Conservation (phyloP, 2,797 vertebrate genomes). For the Pelobates cultripes region DNA sequence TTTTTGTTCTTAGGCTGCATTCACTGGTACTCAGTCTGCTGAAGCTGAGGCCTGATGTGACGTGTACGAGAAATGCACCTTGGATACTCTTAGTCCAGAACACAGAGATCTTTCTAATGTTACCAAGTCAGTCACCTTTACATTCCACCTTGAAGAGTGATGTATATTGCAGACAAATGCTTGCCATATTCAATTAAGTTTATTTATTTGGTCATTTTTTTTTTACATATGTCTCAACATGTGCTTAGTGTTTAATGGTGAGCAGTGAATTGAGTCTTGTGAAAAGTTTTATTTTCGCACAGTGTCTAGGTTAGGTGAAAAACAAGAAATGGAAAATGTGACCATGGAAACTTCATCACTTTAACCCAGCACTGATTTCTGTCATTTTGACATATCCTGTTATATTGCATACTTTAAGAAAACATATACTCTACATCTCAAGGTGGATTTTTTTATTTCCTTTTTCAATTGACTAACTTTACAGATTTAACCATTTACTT, state of each 20-base stretch:
- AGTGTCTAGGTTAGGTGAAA: conserved; percentile 4
- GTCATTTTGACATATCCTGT: conserved; percentile 46
- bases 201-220: too few relatives aligned
- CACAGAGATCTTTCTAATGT: too few relatives aligned
- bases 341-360: conserved; percentile 29
- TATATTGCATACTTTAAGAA: conserved; percentile 16
- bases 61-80: too few relatives aligned
- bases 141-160: too few relatives aligned
- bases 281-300: conserved; percentile 10
- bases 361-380: conserved; percentile 22
- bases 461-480: background rate
- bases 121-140: too few relatives aligned
- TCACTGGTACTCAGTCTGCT: too few relatives aligned
- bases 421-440: background rate
- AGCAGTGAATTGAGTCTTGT: conserved; percentile 8
- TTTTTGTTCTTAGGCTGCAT: too few relatives aligned
- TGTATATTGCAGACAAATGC: too few relatives aligned
- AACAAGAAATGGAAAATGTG: conserved; percentile 31
- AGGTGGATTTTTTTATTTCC: conserved; percentile 13
- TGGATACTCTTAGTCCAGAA: too few relatives aligned
- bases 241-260: background rate
- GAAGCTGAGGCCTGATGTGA: too few relatives aligned
- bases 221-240: background rate
- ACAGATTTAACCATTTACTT: conserved; percentile 18
- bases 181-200: too few relatives aligned